These are phyloP conservation scores for Phyto melanocephala DNA, from an alignment of 2,888 invertebrate species.

Conservation along the genomic window DNA sequence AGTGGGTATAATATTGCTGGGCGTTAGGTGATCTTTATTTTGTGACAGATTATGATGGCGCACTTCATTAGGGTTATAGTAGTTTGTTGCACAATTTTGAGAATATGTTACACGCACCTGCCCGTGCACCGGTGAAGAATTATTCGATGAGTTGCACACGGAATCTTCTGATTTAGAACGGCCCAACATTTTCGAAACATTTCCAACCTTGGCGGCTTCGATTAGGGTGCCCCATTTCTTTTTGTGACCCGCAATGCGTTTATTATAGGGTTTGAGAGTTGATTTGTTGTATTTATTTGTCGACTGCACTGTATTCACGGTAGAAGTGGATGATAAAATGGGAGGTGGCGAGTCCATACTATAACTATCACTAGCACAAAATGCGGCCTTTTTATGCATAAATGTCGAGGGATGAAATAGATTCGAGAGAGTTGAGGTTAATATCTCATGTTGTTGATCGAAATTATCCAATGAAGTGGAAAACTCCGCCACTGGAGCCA, in stretches of 20 bases:
- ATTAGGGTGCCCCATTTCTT: slow-evolving; percentile 90
- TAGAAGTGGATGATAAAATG: slow-evolving; percentile 54
- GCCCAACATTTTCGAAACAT: slow-evolving; percentile 89
- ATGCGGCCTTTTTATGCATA: slow-evolving; percentile 74
- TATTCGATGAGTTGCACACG: slow-evolving; percentile 82
- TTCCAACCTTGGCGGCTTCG: slow-evolving; percentile 90
- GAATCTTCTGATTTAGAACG: slow-evolving; percentile 91
- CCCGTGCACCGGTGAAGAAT: slow-evolving; percentile 84
- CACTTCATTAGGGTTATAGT: slow-evolving; percentile 59
- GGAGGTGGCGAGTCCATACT: slow-evolving; percentile 61
- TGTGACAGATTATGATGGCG: slow-evolving; percentile 29
- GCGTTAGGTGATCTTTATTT: slow-evolving; percentile 53
- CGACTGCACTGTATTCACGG: slow-evolving; percentile 67
- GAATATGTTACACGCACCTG: slow-evolving; percentile 81
- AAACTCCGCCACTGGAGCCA: slow-evolving; percentile 89
- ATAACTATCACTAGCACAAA: slow-evolving; percentile 74
- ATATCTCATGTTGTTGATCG: slow-evolving; percentile 82
- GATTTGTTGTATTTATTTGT: slow-evolving; percentile 76
- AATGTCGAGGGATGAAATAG: slow-evolving; percentile 80
- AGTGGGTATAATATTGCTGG: slow-evolving; percentile 23
- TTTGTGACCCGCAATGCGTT: slow-evolving; percentile 83
- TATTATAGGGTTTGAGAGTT: slow-evolving; percentile 77
- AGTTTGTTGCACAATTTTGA: slow-evolving; percentile 72
- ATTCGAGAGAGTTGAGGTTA: slow-evolving; percentile 86
- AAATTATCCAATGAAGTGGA: slow-evolving; percentile 85